Evolutionary conservation across 1,140 invertebrate genomes (phyloP), one percentile per base, ranked within the genome.

Genomic region (Drosophila eugracilis): DNA sequence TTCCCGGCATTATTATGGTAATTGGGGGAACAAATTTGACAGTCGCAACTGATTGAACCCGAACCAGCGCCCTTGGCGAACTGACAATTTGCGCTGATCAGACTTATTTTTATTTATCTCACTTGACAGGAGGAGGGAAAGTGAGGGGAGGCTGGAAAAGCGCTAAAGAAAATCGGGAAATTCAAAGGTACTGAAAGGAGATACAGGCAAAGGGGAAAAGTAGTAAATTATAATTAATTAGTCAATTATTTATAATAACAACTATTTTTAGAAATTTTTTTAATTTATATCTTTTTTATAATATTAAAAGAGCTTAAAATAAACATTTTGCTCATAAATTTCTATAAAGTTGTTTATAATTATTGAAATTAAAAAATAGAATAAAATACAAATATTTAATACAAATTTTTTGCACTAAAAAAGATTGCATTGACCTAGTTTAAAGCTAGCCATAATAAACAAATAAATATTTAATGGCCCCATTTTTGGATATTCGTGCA

Each of bases 11-110:
- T 71, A 86, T 86, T 86, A 86, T 80, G 81, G 77, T 86, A 86
- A 86, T 86, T 81, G 81, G 58, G 49, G 85, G 57, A 78, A 69
- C 54, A 77, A 78, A 74, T 81, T 83, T 81, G 73, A 77, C 79
- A 85, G 71, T 58, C 75, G 55, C 75, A 74, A 62, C 70, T 74
- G 70, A 74, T 74, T 74, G 70, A 74, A 70, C 57, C 70, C 47
- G 15, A 37, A 48, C 34, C 48, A 48, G 41, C 69, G 70, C 69
- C 70, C 47, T 54, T 48, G 69, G 65, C 57, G 14, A 14, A 34
- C 70, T 74, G 48, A 69, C 65, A 69, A 69, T 69, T 70, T 69
- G 63, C 41, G 66, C 63, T 70, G 65, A 69, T 69, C 65, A 69
- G 45, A 69, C 65, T 69, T 69, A 44, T 67, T 67, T 67, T 44